Conservation (phyloP, 1,140 invertebrate species). For the Platorchestia sp. region DNA sequence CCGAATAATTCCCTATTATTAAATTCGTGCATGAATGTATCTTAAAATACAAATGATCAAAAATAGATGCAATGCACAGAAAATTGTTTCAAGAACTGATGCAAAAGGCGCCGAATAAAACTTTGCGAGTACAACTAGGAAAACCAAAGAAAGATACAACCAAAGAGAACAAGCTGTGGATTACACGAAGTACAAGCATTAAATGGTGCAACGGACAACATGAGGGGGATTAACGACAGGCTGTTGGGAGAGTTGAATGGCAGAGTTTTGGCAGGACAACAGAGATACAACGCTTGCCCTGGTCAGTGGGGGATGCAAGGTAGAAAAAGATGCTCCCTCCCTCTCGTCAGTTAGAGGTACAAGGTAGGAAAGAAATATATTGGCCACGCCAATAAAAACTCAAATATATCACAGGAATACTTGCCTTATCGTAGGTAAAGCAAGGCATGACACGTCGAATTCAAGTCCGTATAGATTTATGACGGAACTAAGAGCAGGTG, state of each 20-base stretch:
- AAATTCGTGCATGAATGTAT: neutral
- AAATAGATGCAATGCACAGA: neutral
- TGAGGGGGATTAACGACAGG: neutral
- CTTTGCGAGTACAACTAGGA: neutral
- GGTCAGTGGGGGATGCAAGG: neutral
- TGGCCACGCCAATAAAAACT: neutral
- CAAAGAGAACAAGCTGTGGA: neutral
- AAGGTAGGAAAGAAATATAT: neutral
- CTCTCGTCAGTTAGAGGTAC: neutral
- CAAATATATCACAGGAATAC: neutral
- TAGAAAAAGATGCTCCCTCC: neutral
- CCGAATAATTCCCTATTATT: neutral
- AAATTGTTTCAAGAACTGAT: neutral
- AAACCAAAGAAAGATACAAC: neutral
- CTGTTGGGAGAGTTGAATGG: neutral
- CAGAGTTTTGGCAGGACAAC: neutral
- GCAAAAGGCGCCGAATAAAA: neutral
- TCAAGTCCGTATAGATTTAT: neutral
- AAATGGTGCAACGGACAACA: neutral
- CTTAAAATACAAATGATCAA: neutral
- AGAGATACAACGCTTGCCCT: neutral
- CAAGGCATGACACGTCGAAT: neutral
- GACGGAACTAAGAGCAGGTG: neutral
- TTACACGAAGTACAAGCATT: neutral
- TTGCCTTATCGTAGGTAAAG: too few species aligned